Evolutionary conservation across 2,888 invertebrate genomes (phyloP).

Genomic region (Amphipoea oculea): DNA sequence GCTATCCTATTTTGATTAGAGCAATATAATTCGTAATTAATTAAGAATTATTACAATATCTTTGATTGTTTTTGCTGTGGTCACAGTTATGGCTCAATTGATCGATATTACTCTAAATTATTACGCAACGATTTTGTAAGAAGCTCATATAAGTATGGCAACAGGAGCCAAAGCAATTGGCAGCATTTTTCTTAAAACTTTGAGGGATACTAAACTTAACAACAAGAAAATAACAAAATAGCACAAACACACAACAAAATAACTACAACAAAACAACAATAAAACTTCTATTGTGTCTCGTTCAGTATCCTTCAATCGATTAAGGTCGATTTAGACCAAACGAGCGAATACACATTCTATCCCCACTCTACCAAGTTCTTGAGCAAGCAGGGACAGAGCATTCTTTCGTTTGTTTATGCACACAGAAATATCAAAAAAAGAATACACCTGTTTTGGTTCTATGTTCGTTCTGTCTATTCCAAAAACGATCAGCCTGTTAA

Average conservation of each 20-base stretch:
- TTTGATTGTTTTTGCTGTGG: conserved; percentile 9
- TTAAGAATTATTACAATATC: conserved; percentile 11
- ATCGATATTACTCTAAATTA: conserved; percentile 34
- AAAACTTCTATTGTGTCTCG: not conserved
- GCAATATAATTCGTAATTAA: conserved; percentile 12
- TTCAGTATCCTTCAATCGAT: not conserved
- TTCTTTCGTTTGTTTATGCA: not conserved
- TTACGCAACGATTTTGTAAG: no score
- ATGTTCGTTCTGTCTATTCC: not conserved
- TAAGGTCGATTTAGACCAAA: not conserved
- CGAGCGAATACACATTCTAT: not conserved
- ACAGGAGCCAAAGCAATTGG: not conserved
- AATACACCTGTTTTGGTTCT: not conserved
- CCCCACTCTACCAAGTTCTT: not conserved
- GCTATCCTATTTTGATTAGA: conserved; percentile 60
- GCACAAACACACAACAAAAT: no score
- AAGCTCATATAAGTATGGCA: not conserved
- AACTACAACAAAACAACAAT: no score
- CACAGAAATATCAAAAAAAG: not conserved
- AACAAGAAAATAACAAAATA: not conserved
- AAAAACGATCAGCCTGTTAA: not conserved
- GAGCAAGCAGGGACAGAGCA: not conserved
- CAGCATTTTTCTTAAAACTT: not conserved
- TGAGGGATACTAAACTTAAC: not conserved
- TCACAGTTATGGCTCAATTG: conserved; percentile 22